Base-by-base conservation (phyloP, 2,888 invertebrate genomes). In the Parnassius glacialis region DNA sequence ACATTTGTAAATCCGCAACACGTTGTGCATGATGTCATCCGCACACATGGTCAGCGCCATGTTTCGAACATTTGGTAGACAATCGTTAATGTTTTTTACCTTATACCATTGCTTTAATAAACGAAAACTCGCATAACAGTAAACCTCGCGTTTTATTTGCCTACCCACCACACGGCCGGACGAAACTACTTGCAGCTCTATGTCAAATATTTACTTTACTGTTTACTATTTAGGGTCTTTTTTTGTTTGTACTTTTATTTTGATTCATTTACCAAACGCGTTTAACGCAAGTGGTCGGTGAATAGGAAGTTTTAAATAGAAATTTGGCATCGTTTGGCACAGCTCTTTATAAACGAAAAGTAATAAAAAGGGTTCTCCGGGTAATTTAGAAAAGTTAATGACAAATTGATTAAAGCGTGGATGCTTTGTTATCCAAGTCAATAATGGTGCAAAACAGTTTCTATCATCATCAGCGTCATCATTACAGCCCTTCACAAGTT, bases 111-210 rank as follows among this genome's bases (percentile, higher is more conserved):
- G 20, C 45, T 13, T 47, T 42, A 52, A 47, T 57, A 47, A 53
- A 48, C 34, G 57, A 44, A 53, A 47, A 52, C 9, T 42, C 25
- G 53, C 13, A 52, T 25, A 57, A 47, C 52, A 61, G 20, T 57
- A 57, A 57, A 53, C n/a, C n/a, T 11, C 45, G 11, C 25, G 52
- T 44, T 61, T 62, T 53, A 62, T 53, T 53, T n/a, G 42, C 16
- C 10, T 42, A 13, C 11, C 52, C 52, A 48, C 53, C 25, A 52
- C 20, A 41, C 50, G 52, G 25, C 20, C 41, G 13, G 5, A 54
- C 13, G 13, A 51, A 61, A 61, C 56, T 34, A 47, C 47, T 34
- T 34, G n/a, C 11, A 20, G 25, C 7, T n/a, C 1, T 16, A 44
- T 34, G 9, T 9, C 9, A 12, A n/a, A 52, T 52, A 34, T 12